Base-by-base conservation (phyloP, 2,797 vertebrate genomes). In the Geotrypetes seraphini region DNA sequence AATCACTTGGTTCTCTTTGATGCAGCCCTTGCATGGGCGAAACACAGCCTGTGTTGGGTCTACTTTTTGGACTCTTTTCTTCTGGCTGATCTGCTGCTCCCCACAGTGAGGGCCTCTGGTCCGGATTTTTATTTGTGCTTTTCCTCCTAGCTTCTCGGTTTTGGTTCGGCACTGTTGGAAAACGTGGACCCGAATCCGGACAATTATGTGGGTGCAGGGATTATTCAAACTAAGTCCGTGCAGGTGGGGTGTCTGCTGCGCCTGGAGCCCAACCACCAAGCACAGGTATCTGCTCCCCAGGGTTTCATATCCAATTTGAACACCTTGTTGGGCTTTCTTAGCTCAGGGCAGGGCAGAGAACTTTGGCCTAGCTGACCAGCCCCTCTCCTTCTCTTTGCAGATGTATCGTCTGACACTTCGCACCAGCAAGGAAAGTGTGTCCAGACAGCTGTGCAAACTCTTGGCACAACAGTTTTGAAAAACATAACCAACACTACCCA, bases 341-440 rank as follows among this genome's bases (percentile, higher is more conserved):
- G n/a, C n/a, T n/a, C n/a, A n/a, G n/a, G n/a, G n/a, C n/a, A n/a
- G n/a, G n/a, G n/a, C n/a, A n/a, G n/a, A n/a, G n/a, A n/a, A n/a
- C n/a, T n/a, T n/a, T n/a, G 28, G 32, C 36, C 25, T 35, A 36
- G 47, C n/a, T 34, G 31, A 29, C 11, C 28, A 16, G 14, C 37
- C n/a, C 33, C 12, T 13, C 5, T 12, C 11, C 8, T 12, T 23
- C 22, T 16, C 14, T 4, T 7, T 31, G 5, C 57, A 86, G 91
- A 92, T 93, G 91, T 92, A 91, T 57, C 84, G 91, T 19, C 81
- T 95, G 61, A 95, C 91, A 13, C 78, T 95, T 57, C 88, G 91
- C 53, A 88, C 86, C 83, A 95, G 90, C 81, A 92, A 91, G 78
- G 90, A 94, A 55, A 68, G 83, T 0, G 89, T 94, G 23, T 90